Evolutionary conservation across 2,888 invertebrate species (phyloP).

Genomic region (Rhynchonema sp.): DNA sequence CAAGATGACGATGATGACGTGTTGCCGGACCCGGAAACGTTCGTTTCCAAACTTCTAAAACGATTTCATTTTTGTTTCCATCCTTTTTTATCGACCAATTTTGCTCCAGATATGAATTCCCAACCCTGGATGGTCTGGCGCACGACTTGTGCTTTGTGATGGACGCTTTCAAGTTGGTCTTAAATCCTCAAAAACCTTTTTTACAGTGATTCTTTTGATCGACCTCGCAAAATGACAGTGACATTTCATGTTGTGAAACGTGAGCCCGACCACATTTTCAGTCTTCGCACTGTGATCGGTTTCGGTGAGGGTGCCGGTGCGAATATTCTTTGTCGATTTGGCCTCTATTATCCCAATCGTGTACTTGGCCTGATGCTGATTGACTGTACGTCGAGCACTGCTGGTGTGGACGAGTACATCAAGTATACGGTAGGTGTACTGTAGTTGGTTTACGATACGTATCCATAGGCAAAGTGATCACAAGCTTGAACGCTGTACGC

Average conservation of each 20-base stretch:
- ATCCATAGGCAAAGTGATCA: no score
- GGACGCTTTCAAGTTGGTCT: constrained; percentile 46
- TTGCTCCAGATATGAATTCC: constrained; percentile 51
- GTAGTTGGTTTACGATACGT: no score
- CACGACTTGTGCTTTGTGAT: constrained; percentile 58
- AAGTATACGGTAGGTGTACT: constrained; percentile 57
- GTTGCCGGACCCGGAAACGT: constrained; percentile 35
- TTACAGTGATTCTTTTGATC: no score
- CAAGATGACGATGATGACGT: constrained; percentile 59
- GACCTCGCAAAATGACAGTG: no score
- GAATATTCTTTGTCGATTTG: constrained; percentile 59
- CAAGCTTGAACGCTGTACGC: no score
- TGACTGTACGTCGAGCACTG: constrained; percentile 60
- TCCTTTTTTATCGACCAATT: neutral
- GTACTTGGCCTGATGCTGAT: constrained; percentile 56
- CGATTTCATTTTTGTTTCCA: neutral
- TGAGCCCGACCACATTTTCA: constrained; percentile 13
- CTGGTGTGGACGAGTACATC: constrained; percentile 58
- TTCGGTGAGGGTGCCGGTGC: constrained; percentile 69
- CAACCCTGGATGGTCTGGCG: constrained; percentile 55
- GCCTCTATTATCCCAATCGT: constrained; percentile 49
- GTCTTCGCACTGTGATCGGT: constrained; percentile 56
- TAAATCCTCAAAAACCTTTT: no score
- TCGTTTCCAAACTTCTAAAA: neutral
- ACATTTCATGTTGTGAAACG: neutral